Base-by-base conservation (phyloP, 1,140 invertebrate genomes). In the Lethrus apterus region DNA sequence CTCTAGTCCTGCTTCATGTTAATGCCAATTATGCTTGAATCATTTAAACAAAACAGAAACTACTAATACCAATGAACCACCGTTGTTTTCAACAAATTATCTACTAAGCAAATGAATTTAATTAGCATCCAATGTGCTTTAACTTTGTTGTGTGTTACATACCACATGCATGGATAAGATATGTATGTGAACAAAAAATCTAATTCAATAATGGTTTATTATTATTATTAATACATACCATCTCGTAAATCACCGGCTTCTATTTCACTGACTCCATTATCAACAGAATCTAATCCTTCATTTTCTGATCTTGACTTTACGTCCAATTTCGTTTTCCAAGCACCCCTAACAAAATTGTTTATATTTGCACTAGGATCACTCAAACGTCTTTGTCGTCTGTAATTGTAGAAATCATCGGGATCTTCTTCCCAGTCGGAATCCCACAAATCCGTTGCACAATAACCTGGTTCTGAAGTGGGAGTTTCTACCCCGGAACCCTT, bases 281-380 rank as follows among this genome's bases (percentile, higher is more conserved):
- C 81, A 64, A 89, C 77, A 4, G 79, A 81, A 67, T 93, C 89
- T 13, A 92, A 73, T 4, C 87, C 84, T 70, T 93, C 91, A 64
- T 90, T 90, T 70, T 95, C 92, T 9, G 91, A 95, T 50, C 89
- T 80, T 30, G 90, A 87, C 67, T 90, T 90, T 7, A 70, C 67
- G 46, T 70, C 67, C 40, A 73, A 62, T 35, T 71, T 74, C 1
- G 81, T 80, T 57, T 79, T 79, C 84, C 84, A 89, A 0, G 84
- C 83, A 46, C 87, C 84, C 21, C 88, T 78, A 7, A 88, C 81
- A 62, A 87, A 93, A 60, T 86, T 89, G 61, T 89, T 87, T n/a
- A 95, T 70, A 69, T 93, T 93, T 10, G 89, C 83, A 66, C 89
- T 93, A 2, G 93, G 92, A 72, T 97, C 93, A 63, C 91, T 95